Base-by-base conservation (phyloP, 2,888 invertebrate species). In the Linyphia triangularis region DNA sequence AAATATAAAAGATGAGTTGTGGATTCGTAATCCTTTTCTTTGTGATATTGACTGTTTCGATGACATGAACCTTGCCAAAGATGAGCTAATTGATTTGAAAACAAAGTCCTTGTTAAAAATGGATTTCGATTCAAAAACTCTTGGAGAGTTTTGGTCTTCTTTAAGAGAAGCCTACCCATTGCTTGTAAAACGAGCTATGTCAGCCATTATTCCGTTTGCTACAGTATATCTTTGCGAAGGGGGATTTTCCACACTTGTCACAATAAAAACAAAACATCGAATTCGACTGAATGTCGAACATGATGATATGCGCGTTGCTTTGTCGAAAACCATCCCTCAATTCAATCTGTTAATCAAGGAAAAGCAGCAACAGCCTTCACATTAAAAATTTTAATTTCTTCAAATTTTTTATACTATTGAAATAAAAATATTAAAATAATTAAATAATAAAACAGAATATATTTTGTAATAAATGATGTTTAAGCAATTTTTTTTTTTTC, bases 1-100 rank as follows among this genome's bases (percentile, higher is more conserved):
- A 82, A 82, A 72, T 82, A 72, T 72, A 82, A 82, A 82, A 82
- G 72, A 82, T 82, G 72, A 82, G 82, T 82, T 82, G 82, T 82
- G 72, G 72, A 83, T 83, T 83, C 82, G 63, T 83, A 83, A 83
- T 83, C 72, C 72, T 83, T 83, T 83, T 83, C 72, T 72, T 83
- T 83, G 82, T 83, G 72, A 83, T 83, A 83, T 83, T 83, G 72
- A 72, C 63, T 73, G 72, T 63, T 72, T 83, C 82, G 82, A 83
- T 33, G 33, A 33, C 33, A 33, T 33, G 33, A 33, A 33, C 33
- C 33, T 19, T 59, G 59, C n/a, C n/a, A 33, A 33, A 33, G 33
- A 33, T 33, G 33, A 33, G 33, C 33, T 33, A 33, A 33, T 33
- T 33, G 33, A 33, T 33, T 33, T 33, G 33, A 33, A 33, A 33